Evolutionary conservation across 2,888 invertebrate genomes (phyloP), one percentile per base, ranked within the genome.

Genomic region (Drosophila robusta): DNA sequence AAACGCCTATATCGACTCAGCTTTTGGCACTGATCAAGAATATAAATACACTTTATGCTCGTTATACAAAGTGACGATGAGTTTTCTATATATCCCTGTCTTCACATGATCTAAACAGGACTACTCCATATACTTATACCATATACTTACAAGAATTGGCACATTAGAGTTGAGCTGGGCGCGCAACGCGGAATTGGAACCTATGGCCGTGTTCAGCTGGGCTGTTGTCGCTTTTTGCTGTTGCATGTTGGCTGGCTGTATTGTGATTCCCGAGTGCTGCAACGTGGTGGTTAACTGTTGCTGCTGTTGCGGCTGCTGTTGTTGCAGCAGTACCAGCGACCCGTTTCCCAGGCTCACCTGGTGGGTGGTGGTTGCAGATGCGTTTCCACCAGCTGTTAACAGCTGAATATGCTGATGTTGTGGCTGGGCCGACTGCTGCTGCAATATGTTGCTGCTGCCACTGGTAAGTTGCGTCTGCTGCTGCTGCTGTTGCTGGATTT

Each of bases 131-230:
- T 50, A 71, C 94, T 93, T 91, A 96, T n/a, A n/a, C 2, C 22
- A 9, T 18, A 29, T 50, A 71, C 94, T 93, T 91, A 96, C 96
- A 93, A 96, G 92, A 84, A 96, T 95, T 55, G 96, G 95, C 87
- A 96, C 94, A 91, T 87, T 91, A 29, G 92, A 90, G 66, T 90
- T 90, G 39, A 92, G 79, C 75, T 92, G 92, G 42, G 90, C 89
- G 61, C 92, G 87, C 57, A 92, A 75, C 38, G 91, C 90, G 9
- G 91, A 90, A 63, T 94, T 93, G 70, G 94, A 67, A 32, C 78
- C 71, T 90, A 93, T 92, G 69, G 93, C 92, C 45, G 93, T 69
- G 39, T 80, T 80, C 51, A 89, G 47, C 67, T 86, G 75, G 14
- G 66, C 50, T 29, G 44, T 16, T 39, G 64, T 45, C 8, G 55